Evolutionary conservation across 2,113 vertebrate species (phyloP), one percentile per base, ranked within the genome.

Genomic region (Pampusana beccarii): DNA sequence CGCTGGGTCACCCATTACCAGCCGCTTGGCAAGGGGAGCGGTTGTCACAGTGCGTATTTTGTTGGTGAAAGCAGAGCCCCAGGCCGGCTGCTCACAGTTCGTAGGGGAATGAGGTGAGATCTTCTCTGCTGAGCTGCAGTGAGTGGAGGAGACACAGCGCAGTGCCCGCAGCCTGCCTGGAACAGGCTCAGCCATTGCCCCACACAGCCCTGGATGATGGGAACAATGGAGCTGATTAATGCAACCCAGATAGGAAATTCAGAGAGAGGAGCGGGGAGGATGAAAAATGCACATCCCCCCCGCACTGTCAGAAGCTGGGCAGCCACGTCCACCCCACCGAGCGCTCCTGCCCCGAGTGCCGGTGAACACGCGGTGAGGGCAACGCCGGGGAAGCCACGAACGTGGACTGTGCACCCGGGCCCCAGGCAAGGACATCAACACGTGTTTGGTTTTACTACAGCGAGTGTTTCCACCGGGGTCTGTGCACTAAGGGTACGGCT

Each of bases 221-320:
- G 67, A 95, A 79, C 86, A 93, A 90, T 24, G 66, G 62, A 28
- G 26, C 48, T 75, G 81, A 90, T 93, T 95, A 93, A 95, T 85
- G 92, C 61, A 67, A 94, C 90, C 70, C 95, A 96, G 96, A 93
- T 75, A 91, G 0, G 33, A 77, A 48, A 34, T 24, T 26, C 70
- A 64, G 42, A 58, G 34, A 23, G 34, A 46, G 28, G 38, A 67
- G 42, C 36, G 7, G 16, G 21, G 6, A 72, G 42, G 42, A 81
- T 60, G 62, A 29, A 78, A 74, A 54, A 6, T 0, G 0, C 8
- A 3, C 5, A 1, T 23, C 7, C 29, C 65, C 9, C 8, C 33
- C 10, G 48, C 50, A 38, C 38, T 38, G 38, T 38, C 38, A 38
- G 38, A 11, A 38, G 38, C 38, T 38, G 38, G 38, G 38, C 38